Evolutionary conservation across 2,113 vertebrate genomes (phyloP), one percentile per base, ranked within the genome.

Genomic region (Oxyruncus cristatus): DNA sequence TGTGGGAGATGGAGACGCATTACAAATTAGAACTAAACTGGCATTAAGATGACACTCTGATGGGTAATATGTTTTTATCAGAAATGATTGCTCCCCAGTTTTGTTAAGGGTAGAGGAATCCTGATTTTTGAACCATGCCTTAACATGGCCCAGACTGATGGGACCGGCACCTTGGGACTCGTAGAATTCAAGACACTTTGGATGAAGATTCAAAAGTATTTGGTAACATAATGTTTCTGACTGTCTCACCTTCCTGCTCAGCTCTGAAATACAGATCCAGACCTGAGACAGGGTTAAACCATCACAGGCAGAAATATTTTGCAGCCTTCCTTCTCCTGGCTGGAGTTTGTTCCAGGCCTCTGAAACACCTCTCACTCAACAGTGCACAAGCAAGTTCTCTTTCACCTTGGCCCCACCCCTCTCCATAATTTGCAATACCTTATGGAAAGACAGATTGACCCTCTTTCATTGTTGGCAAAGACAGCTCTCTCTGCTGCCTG

Each of bases 131-230:
- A 85, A 83, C 46, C 37, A 59, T 26, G 20, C 94, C 97, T 96
- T 97, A 97, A 96, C 82, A 4, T 35, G 13, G 7, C 19, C 12
- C 33, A 98, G 98, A 97, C 53, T 2, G 32, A 97, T 8, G 98
- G 98, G 2, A 99, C 98, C 0, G 98, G 98, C 35, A 99, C 98
- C 75, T 92, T 99, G 33, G 98, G 98, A 30, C 95, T 98, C 9
- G 56, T 80, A 35, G 99, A 99, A 97, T 98, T 99, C 63, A 98
- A 98, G 90, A 98, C 77, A 0, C 97, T 99, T 87, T 99, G 99
- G 99, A 98, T 99, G 98, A 99, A 99, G 97, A 98, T 99, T 56
- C 97, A 96, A 93, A 99, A 97, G 41, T 99, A 99, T 79, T 96
- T 99, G 98, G 99, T 99, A 98, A 98, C 9, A 11, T 44, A 35